Evolutionary conservation across 1,140 invertebrate genomes (phyloP), one percentile per base, ranked within the genome.

Genomic region (Leptopilina boulardi): DNA sequence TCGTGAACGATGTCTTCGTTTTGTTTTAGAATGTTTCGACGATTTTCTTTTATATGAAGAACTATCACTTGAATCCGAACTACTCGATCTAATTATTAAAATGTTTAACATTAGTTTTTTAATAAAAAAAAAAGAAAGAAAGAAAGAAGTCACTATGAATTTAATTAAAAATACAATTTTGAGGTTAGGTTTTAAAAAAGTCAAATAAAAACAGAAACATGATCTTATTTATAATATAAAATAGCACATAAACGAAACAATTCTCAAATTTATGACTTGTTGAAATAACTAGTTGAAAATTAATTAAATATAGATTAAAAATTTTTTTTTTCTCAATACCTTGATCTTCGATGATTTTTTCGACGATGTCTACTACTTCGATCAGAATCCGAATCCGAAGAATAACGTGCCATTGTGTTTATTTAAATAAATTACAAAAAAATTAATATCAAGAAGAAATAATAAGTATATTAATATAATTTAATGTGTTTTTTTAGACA

Each of bases 371-470:
- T 88, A 72, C 80, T 86, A 73, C 87, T 90, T 21, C 85, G 75
- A 80, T 90, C 90, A 0, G 89, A 90, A 73, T 90, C 90, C 0
- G 90, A 91, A 70, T 90, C 89, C 21, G 87, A 87, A 1, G 89
- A 90, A 80, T 91, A 90, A 71, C 86, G 86, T 34, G 89, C 85
- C 90, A 91, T 91, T 77, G n/a, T 80, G 3, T 66, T 30, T 66
- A 9, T 30, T 26, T 19, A 6, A 30, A 1, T 5, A 6, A 30
- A 8, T 13, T 30, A 15, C 11, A 5, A n/a, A 13, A 66, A 18
- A 51, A 3, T 47, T 15, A 15, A 47, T 47, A n/a, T 3, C 3
- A 47, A 15, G 11, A 47, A 47, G 15, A n/a, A 47, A n/a, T 47
- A 47, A 47, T 10, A 15, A 41, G 38, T 5, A 41, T 41, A 5